phyloP scores from a whole-genome alignment of 1,140 invertebrate genomes.

The Hyles euphorbiae region DNA sequence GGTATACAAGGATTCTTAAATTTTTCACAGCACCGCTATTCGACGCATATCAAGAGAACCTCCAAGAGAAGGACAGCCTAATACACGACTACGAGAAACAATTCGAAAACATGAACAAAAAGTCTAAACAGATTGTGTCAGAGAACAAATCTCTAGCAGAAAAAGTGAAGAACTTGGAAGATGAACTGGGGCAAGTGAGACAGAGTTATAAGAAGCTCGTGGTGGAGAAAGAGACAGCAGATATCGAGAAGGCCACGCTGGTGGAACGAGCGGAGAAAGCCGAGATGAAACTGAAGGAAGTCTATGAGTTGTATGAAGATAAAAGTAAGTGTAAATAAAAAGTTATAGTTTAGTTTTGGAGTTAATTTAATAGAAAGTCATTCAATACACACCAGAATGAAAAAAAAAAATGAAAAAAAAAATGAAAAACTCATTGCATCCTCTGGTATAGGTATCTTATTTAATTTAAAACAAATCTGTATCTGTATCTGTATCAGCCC shows the following conservation, averaged over 20 bases:
- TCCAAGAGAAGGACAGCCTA: conserved; percentile 81
- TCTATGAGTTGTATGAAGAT: conserved; percentile 78
- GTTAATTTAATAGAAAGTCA: no score
- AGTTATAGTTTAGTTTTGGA: neutral
- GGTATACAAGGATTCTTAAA: no score
- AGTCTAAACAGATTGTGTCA: conserved; percentile 77
- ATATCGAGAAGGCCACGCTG: conserved; percentile 78
- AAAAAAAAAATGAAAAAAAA: no score
- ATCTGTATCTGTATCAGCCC: no score
- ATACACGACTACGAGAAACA: conserved; percentile 79
- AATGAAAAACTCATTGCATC: no score
- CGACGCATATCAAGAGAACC: conserved; percentile 81
- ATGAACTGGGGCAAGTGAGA: conserved; percentile 75
- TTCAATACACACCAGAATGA: no score
- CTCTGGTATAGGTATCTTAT: no score
- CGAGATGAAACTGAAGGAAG: conserved; percentile 78
- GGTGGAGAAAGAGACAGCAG: conserved; percentile 75
- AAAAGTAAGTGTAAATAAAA: conserved; percentile 64
- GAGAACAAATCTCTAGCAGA: conserved; percentile 79
- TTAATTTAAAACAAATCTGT: no score
- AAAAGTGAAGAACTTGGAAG: conserved; percentile 64
- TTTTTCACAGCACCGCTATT: conserved; percentile 75
- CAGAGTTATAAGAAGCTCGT: conserved; percentile 59
- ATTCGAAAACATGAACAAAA: conserved; percentile 78
- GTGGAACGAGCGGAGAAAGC: conserved; percentile 73